A percentile compares a stretch with the other conserved stretches of the same genome.
Evolutionary conservation across 92 coral and sea anemone species (phyloP).

Genomic region (Porites evermanni): DNA sequence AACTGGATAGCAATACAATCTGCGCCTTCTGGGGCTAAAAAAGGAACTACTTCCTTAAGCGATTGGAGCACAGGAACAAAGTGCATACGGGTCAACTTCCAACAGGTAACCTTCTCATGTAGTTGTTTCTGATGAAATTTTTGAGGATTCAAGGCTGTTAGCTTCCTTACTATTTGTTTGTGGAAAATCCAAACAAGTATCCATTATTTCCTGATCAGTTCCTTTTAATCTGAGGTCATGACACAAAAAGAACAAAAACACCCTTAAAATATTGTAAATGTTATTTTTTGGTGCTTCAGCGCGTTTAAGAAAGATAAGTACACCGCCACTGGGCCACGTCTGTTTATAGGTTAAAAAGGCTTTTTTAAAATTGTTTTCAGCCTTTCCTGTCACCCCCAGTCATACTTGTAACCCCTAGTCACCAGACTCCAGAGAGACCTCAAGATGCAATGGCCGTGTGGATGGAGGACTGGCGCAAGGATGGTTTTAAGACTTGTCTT

Average conservation of each 20-base stretch:
- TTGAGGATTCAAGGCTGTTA: no score
- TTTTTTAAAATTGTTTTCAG: background rate
- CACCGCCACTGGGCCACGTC: background rate
- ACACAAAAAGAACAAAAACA: background rate
- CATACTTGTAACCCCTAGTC: constrained; percentile 2
- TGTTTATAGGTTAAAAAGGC: background rate
- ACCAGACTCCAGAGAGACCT: background rate
- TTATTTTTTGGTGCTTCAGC: no score
- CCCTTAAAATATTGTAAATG: background rate
- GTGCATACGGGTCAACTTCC: background rate
- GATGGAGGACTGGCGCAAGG: constrained; percentile 71
- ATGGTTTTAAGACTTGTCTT: constrained; percentile 74
- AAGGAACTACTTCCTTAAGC: background rate
- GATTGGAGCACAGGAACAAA: constrained; percentile 31
- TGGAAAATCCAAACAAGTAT: background rate
- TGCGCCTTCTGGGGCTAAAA: background rate
- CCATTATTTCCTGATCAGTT: background rate
- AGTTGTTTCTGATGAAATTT: no score
- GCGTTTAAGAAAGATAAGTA: no score
- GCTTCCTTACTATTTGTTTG: background rate
- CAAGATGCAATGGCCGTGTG: constrained; percentile 83
- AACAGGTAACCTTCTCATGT: background rate
- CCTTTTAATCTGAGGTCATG: background rate
- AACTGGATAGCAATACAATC: constrained; percentile 8
- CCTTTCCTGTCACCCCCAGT: constrained; percentile 7